phyloP scores from a whole-genome alignment of 2,113 vertebrate species.

The Melozone crissalis region DNA sequence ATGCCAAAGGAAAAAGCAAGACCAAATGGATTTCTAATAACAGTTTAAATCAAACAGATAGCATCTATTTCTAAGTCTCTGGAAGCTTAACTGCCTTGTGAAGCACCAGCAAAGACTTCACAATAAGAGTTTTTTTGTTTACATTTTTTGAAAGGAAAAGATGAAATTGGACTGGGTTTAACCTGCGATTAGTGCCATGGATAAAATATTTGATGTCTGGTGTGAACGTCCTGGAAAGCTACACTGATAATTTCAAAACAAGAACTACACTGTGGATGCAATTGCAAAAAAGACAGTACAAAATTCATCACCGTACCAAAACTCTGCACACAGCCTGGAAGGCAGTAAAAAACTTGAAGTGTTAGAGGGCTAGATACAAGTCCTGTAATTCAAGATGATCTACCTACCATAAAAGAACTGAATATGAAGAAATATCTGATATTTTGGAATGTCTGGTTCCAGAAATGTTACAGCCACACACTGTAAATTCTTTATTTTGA shows the following conservation, averaged over 20 bases:
- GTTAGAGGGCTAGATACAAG: background rate
- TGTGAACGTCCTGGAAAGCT: constrained; percentile 33
- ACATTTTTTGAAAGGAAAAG: constrained; percentile 34
- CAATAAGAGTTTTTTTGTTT: background rate
- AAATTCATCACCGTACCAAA: background rate
- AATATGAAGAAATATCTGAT: background rate
- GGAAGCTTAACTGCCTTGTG: constrained; percentile 50
- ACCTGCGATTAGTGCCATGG: background rate
- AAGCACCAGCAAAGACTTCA: constrained; percentile 23
- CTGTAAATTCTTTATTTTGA: constrained; percentile 16
- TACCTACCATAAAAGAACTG: background rate
- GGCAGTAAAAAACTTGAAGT: constrained; percentile 26
- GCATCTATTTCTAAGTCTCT: constrained; percentile 13
- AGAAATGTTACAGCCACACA: constrained; percentile 3
- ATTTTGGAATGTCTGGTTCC: constrained; percentile 1
- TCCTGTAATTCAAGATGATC: constrained; percentile 28
- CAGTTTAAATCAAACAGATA: constrained; percentile 36
- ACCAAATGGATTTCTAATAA: constrained; percentile 53
- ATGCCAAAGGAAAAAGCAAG: constrained; percentile 41
- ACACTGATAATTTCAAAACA: constrained; percentile 11
- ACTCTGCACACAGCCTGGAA: background rate
- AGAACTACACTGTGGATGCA: constrained; percentile 31
- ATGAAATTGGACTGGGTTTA: constrained; percentile 43
- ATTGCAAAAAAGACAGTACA: constrained; percentile 25
- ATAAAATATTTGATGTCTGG: constrained; percentile 32